Percentiles rank a stretch among this genome's conserved stretches.
These are phyloP conservation scores for Toxonevra muliebris DNA, from an alignment of 2,888 invertebrate genomes.

Conservation along the genomic window DNA sequence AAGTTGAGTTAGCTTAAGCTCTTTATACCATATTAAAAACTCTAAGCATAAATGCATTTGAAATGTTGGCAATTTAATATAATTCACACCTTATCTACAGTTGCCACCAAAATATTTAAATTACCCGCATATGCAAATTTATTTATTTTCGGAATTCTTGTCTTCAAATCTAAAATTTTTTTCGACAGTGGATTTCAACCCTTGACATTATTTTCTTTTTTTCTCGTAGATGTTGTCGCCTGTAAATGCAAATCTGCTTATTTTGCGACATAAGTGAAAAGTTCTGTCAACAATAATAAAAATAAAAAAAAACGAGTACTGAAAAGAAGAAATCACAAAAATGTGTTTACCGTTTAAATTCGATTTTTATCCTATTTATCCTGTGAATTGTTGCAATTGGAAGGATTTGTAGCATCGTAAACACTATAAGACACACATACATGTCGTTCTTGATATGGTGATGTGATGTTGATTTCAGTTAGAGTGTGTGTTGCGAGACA, in stretches of 20 bases:
- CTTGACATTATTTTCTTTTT: no score
- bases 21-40: no score
- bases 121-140: no score
- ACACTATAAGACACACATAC: constrained; percentile 6
- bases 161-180: no score
- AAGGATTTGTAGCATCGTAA: constrained; percentile 49
- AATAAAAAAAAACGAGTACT: constrained; percentile 2
- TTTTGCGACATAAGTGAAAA: constrained; percentile 53
- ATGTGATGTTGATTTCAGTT: constrained; percentile 3
- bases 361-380: constrained; percentile 62
- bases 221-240: no score
- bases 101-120: no score
- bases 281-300: constrained; percentile 47
- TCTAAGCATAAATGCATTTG: no score
- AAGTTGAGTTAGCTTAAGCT: no score
- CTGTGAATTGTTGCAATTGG: constrained; percentile 61
- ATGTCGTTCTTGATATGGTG: background rate
- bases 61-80: no score
- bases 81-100: no score
- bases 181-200: no score
- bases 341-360: constrained; percentile 62
- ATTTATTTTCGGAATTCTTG: no score
- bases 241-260: constrained; percentile 40
- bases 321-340: constrained; percentile 43
- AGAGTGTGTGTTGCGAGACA: constrained; percentile 1